Evolutionary conservation across 2,113 vertebrate genomes (phyloP).

Genomic region (Xiphorhynchus elegans): DNA sequence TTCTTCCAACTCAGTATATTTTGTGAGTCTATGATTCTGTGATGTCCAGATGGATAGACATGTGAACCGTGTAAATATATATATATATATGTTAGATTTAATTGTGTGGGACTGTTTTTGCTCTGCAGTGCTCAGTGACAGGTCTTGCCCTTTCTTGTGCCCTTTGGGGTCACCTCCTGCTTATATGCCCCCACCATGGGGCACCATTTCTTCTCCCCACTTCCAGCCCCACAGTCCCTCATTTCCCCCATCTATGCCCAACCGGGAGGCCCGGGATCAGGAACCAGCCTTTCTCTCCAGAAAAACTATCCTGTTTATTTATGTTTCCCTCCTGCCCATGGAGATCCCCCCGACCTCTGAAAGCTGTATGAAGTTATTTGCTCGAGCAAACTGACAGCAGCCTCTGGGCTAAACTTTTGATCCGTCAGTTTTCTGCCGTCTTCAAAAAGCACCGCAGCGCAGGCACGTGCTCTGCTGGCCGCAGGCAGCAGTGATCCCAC

Average conservation of each 20-base stretch:
- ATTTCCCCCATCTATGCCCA: neutral
- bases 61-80: neutral
- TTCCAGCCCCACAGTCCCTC: neutral
- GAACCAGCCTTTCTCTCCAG: neutral
- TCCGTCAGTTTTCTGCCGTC: slow-evolving; percentile 50
- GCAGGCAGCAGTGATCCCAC: neutral
- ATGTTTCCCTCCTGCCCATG: neutral
- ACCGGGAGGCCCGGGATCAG: neutral
- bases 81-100: neutral
- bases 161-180: neutral
- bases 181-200: neutral
- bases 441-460: neutral
- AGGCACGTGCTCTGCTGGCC: accelerated
- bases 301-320: neutral
- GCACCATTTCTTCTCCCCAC: neutral
- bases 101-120: accelerated
- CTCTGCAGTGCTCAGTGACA: neutral
- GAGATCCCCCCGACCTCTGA: neutral
- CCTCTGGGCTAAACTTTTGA: slow-evolving; percentile 72
- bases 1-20: neutral
- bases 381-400: slow-evolving; percentile 68
- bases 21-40: neutral
- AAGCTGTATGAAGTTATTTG: slow-evolving; percentile 53
- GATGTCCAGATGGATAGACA: neutral
- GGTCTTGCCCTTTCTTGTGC: neutral